phyloP scores from a whole-genome alignment of 2,888 invertebrate species.

The Frankliniella fusca region DNA sequence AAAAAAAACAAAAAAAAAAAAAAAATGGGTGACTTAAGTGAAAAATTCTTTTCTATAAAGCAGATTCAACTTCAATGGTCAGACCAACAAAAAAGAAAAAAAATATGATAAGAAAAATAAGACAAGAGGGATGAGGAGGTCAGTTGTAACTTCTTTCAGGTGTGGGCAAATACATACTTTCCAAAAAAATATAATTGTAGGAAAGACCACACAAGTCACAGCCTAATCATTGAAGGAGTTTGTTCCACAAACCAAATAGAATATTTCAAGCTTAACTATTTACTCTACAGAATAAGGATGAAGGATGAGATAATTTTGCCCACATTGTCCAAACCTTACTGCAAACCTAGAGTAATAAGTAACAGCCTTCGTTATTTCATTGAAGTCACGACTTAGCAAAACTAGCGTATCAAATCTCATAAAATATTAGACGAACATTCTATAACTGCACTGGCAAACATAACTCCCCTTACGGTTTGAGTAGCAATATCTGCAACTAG shows the following conservation, averaged over 20 bases:
- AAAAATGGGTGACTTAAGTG: neutral
- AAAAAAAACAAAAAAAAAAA: no score
- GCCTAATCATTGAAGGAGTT: neutral
- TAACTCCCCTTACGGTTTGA: neutral
- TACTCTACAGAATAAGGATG: neutral
- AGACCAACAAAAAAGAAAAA: neutral
- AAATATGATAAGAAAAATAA: neutral
- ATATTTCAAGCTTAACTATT: neutral
- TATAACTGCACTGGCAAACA: neutral
- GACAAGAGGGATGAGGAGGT: neutral
- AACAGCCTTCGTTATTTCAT: neutral
- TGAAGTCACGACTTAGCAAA: neutral
- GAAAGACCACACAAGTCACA: constrained; percentile 24
- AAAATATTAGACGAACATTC: neutral
- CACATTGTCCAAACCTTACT: neutral
- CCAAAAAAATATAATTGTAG: neutral
- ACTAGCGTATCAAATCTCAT: neutral
- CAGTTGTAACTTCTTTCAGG: neutral
- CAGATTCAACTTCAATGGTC: neutral
- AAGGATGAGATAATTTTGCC: neutral
- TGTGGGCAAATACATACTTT: neutral
- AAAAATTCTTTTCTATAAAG: neutral
- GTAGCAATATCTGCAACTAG: constrained; percentile 7
- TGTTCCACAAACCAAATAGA: constrained; percentile 16
- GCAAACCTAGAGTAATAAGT: neutral